Evolutionary conservation across 2,113 vertebrate species (phyloP), one percentile per base, ranked within the genome.

Genomic region (Festucalex cinctus): DNA sequence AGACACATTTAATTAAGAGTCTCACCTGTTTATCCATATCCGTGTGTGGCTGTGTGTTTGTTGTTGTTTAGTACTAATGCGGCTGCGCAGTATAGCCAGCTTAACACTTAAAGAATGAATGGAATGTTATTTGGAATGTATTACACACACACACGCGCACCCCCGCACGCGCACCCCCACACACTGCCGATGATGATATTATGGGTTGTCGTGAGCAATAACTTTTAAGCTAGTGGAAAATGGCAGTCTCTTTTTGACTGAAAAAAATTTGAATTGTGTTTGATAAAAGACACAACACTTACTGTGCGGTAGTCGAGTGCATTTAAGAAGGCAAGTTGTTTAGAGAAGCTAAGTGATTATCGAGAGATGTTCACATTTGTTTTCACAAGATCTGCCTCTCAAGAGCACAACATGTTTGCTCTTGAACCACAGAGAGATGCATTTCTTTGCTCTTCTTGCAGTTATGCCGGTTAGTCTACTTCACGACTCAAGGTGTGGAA

Each of bases 81-180:
- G 77, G 78, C 73, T 76, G 71, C 77, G 76, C 81, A 66, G 65
- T 86, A 84, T 77, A 81, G 74, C 79, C 26, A 68, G 79, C 81
- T 90, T 78, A 88, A 79, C 6, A 51, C 83, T 76, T 78, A n/a
- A 90, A 87, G 90, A 92, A 92, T 91, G 90, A 87, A 79, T 86
- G 89, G 91, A 91, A 92, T 92, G 91, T 84, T 91, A 86, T 84
- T 86, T 81, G 71, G 69, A 72, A 73, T 78, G 71, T 77, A 54
- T 66, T 61, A 48, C 67, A 43, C 65, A 58, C 70, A 70, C 77
- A 61, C 68, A 66, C 69, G 63, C 69, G 57, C 66, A 68, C 49
- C 65, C 65, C 59, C 57, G 71, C 69, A 71, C 62, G 75, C 66
- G 67, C 71, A 66, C 74, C 51, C 69, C 51, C 41, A 65, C 62